These are phyloP conservation scores for Pterostichus madidus DNA, from an alignment of 2,888 invertebrate genomes.

Conservation along the genomic window DNA sequence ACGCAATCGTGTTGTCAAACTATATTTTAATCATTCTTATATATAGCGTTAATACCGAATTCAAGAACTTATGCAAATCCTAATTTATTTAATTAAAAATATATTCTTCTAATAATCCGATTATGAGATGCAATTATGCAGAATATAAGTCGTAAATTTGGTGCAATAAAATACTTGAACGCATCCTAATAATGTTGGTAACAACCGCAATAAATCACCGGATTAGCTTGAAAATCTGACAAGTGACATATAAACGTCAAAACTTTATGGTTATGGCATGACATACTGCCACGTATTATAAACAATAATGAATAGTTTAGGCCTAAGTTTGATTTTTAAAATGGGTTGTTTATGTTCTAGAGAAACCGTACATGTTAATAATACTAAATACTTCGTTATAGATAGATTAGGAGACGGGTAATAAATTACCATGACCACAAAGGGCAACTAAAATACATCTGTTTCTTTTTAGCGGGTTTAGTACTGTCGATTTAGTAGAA, in stretches of 20 bases:
- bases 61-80: too few species aligned
- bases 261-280: slow-evolving; percentile 31
- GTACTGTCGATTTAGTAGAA: slow-evolving; percentile 88
- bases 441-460: neutral
- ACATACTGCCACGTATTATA: slow-evolving; percentile 44
- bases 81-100: too few species aligned
- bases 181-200: too few species aligned
- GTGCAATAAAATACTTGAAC: too few species aligned
- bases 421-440: slow-evolving; percentile 74
- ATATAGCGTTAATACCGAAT: too few species aligned
- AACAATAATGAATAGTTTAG: slow-evolving; percentile 83
- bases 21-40: too few species aligned
- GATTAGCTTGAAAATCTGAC: too few species aligned
- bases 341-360: slow-evolving; percentile 88
- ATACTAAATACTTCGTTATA: slow-evolving; percentile 83
- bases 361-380: slow-evolving; percentile 85
- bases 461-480: slow-evolving; percentile 85
- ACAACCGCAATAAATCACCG: too few species aligned
- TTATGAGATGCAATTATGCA: too few species aligned
- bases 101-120: too few species aligned
- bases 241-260: slow-evolving; percentile 27
- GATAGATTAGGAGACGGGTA: slow-evolving; percentile 89
- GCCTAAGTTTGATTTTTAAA: slow-evolving; percentile 84
- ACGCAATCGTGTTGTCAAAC: too few species aligned
- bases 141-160: too few species aligned